A percentile compares a stretch with the other conserved stretches of the same genome.
phyloP scores from a whole-genome alignment of 2,888 invertebrate species.

The Megaustenia siamemsis region DNA sequence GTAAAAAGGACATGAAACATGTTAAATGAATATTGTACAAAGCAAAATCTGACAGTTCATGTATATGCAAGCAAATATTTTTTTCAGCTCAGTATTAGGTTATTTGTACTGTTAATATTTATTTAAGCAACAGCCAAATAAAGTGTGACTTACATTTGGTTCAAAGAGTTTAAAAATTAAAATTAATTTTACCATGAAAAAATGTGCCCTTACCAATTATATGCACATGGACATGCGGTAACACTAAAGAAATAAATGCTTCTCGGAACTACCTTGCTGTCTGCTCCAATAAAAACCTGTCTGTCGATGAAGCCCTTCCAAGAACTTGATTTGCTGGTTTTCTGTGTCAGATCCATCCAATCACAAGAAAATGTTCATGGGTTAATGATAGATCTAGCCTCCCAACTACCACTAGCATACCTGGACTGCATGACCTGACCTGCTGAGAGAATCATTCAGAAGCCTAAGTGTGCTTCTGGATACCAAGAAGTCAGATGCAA shows the following conservation, averaged over 20 bases:
- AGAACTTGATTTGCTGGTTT: neutral
- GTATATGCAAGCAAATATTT: neutral
- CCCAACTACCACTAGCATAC: neutral
- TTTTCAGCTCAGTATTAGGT: neutral
- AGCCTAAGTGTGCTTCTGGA: conserved; percentile 63
- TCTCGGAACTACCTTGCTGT: neutral
- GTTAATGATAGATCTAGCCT: neutral
- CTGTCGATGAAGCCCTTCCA: neutral
- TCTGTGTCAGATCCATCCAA: neutral
- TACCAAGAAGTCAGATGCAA: conserved; percentile 72
- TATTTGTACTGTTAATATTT: neutral
- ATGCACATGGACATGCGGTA: neutral
- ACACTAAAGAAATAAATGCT: neutral
- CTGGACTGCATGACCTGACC: conserved; percentile 29
- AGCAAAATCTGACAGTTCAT: conserved; percentile 6
- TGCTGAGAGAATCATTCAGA: conserved; percentile 57
- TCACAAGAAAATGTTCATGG: neutral
- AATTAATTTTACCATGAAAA: neutral
- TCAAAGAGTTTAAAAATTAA: neutral
- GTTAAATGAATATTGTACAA: neutral
- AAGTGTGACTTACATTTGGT: neutral
- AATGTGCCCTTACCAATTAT: neutral
- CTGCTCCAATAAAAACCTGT: neutral
- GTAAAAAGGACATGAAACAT: neutral
- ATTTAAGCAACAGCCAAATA: neutral